Conservation (phyloP, 2,113 vertebrate species). For the Syrmaticus mikado region DNA sequence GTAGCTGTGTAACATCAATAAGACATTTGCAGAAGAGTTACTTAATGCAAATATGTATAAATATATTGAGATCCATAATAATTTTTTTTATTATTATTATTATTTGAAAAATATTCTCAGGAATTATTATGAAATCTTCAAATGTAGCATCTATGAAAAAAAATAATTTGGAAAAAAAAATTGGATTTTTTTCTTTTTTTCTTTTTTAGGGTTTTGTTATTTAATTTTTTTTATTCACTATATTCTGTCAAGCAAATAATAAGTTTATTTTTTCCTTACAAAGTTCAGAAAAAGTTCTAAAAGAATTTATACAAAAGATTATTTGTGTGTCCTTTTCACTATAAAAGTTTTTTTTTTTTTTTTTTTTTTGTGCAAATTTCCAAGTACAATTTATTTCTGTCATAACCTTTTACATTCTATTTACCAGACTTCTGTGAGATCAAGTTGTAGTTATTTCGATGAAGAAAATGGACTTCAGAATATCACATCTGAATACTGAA, state of each 20-base stretch:
- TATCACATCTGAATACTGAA: background rate
- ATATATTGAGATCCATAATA: background rate
- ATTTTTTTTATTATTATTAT: background rate
- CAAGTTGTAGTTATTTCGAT: background rate
- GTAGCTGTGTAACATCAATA: background rate
- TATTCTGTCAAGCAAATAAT: background rate
- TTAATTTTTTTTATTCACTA: background rate
- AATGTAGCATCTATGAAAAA: background rate
- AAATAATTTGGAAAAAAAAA: background rate
- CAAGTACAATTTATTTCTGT: background rate
- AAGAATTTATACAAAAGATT: no score
- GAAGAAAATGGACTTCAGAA: background rate
- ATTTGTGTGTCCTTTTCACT: no score
- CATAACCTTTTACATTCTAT: background rate
- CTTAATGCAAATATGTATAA: accelerated
- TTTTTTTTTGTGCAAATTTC: no score
- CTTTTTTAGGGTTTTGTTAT: background rate
- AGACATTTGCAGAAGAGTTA: background rate
- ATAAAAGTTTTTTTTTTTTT: no score
- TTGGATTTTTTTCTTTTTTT: background rate
- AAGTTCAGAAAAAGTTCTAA: no score
- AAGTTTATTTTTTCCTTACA: background rate
- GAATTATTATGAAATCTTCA: background rate
- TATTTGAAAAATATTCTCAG: background rate
- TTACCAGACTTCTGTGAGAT: background rate